Evolutionary conservation across 2,888 invertebrate genomes (phyloP).

Genomic region (Parnassius orleans): DNA sequence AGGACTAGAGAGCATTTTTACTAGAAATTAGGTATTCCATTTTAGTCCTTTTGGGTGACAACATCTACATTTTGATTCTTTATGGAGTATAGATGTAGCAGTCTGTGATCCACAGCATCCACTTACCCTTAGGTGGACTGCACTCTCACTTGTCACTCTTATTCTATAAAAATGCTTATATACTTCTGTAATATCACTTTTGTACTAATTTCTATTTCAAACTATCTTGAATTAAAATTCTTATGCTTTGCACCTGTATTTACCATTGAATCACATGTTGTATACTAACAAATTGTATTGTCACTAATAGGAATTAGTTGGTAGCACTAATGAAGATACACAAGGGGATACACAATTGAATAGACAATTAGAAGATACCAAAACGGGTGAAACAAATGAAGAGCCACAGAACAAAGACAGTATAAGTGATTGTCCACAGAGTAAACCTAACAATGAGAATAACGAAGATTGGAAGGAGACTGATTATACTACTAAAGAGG

Average conservation of each 20-base stretch:
- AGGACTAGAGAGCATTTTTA: no score
- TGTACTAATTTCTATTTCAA: no score
- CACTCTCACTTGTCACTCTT: no score
- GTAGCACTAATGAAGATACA: conserved; percentile 51
- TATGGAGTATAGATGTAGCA: no score
- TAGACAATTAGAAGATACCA: conserved; percentile 27
- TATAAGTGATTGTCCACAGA: conserved; percentile 64
- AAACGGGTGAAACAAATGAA: conserved; percentile 25
- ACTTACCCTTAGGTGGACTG: no score
- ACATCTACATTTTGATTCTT: no score
- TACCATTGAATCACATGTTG: conserved; percentile 25
- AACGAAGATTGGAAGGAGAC: conserved; percentile 30
- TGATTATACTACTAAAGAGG: conserved; percentile 32
- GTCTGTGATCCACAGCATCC: no score
- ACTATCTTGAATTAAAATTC: background rate
- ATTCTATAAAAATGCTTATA: no score
- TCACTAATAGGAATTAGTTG: conserved; percentile 56
- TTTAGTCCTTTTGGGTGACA: no score
- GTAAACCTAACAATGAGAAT: conserved; percentile 42
- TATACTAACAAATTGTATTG: conserved; percentile 46
- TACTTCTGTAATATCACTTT: no score
- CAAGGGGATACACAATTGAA: conserved; percentile 36
- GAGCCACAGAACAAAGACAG: conserved; percentile 34
- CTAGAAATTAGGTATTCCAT: no score
- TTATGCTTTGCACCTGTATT: conserved; percentile 27